phyloP scores from a whole-genome alignment of 2,797 vertebrate species.

The Arctocebus calabarensis region DNA sequence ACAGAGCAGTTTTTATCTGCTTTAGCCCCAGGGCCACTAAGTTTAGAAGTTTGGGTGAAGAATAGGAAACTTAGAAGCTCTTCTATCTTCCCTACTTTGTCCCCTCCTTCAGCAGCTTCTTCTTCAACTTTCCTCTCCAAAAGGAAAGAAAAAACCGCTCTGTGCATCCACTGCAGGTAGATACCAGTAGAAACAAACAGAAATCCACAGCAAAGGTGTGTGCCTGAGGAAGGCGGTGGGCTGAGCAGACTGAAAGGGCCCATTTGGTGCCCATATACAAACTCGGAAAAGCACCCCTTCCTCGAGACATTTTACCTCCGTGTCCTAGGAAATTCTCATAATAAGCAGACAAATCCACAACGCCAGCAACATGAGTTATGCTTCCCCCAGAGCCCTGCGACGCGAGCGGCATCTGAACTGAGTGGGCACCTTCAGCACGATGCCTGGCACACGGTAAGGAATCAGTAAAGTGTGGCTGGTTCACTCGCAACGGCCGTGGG shows the following conservation, averaged over 20 bases:
- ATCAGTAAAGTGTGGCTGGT: not conserved
- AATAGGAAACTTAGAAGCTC: not conserved
- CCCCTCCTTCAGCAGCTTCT: not conserved
- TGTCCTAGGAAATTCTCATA: not conserved
- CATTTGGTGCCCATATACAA: not conserved
- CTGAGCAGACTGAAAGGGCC: not conserved
- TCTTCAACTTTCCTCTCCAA: not conserved
- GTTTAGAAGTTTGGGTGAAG: not conserved
- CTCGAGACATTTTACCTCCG: not conserved
- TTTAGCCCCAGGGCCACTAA: not conserved
- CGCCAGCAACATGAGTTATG: not conserved
- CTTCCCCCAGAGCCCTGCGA: not conserved
- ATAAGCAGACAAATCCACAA: not conserved
- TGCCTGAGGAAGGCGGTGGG: not conserved
- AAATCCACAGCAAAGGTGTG: not conserved
- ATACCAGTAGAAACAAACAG: not conserved
- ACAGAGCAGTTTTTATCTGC: not conserved
- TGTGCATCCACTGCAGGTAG: not conserved
- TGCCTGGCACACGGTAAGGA: not conserved
- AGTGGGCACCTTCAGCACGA: not conserved
- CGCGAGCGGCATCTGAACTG: not conserved
- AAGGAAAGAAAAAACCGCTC: not conserved
- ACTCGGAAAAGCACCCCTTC: not conserved
- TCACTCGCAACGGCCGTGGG: not conserved
- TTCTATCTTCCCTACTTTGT: not conserved